Evolutionary conservation across 2,888 invertebrate genomes (phyloP), one percentile per base, ranked within the genome.

Genomic region (Apocheima hispidaria): DNA sequence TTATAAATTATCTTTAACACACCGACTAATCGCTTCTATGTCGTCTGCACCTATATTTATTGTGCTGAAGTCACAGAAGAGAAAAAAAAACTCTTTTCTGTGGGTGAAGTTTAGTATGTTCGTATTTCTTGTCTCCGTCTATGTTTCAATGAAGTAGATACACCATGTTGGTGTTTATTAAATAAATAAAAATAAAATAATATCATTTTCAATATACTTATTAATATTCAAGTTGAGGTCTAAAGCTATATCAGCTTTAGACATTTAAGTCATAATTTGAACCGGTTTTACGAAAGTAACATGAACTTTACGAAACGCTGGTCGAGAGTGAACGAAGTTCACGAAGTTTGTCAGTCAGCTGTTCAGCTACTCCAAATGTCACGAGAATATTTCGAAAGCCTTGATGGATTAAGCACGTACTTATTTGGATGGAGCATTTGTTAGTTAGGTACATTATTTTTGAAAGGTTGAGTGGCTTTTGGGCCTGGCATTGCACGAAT

Each of bases 351-450:
- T 68, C 61, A 65, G 67, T 63, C 68, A 65, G 66, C 65, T 75
- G 69, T 70, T 73, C 63, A 60, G 57, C 60, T 63, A 49, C 60
- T 68, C 63, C 23, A 70, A 74, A 71, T 69, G 72, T 70, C 71
- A 71, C 63, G 63, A 57, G 52, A 41, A 38, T 64, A 61, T 52
- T 46, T 43, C 56, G 61, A 57, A 59, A 62, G 41, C 52, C 51
- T 55, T 53, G 41, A 57, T 52, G 56, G 61, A 62, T 62, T 61
- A 52, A 56, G 56, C 21, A 36, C 46, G 23, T 48, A 62, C 61
- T 56, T 57, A 62, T 57, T 57, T 62, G 41, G 52, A 53, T 16
- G 51, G 43, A 50, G 35, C 35, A 33, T 9, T 49, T 50, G 28
- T 56, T 56, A 6, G 14, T 14, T 38, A 16, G 28, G 44, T 50